Evolutionary conservation across 2,797 vertebrate genomes (phyloP), one percentile per base, ranked within the genome.

Genomic region (Siniperca obscura): DNA sequence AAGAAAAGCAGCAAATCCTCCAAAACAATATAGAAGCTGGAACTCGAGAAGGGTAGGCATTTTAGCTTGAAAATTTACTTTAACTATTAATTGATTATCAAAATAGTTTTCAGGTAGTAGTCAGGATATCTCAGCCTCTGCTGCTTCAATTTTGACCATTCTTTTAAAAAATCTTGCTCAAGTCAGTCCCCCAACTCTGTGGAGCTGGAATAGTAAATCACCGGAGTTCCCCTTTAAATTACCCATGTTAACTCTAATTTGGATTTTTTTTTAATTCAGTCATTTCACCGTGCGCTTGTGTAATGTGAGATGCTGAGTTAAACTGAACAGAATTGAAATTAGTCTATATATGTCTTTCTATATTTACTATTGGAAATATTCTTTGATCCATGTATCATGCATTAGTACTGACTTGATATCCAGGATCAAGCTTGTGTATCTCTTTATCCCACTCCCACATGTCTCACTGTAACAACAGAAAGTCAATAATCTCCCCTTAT

Each of bases 401-500:
- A 42, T 57, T 36, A 57, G 17, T n/a, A 72, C 59, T 11, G n/a
- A 73, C 5, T 56, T 38, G 17, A 64, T 40, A 53, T 75, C 50
- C 17, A 19, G 44, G 48, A 60, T 55, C 52, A 38, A 19, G 16
- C 56, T 53, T 27, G 46, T 36, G 36, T 66, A 17, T 74, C 57
- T 6, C 59, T 34, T 9, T 61, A 70, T 59, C 16, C 38, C 30
- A 6, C 69, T 56, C 22, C 21, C 17, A 65, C 36, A 67, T n/a
- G 10, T 65, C 52, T 62, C 46, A 25, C 44, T 52, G 38, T 55
- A 52, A 65, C 50, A 82, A 59, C 61, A 82, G 10, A 79, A 87
- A 86, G 53, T 30, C 82, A 77, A 69, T 65, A 50, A 73, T 48
- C 25, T 86, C 53, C 60, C n/a, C 30, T 70, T 2, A 66, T 10